A percentile compares a stretch with the other conserved stretches of the same genome.
phyloP scores from a whole-genome alignment of 2,113 vertebrate genomes.

The Pseudolaguvia tuberculata region DNA sequence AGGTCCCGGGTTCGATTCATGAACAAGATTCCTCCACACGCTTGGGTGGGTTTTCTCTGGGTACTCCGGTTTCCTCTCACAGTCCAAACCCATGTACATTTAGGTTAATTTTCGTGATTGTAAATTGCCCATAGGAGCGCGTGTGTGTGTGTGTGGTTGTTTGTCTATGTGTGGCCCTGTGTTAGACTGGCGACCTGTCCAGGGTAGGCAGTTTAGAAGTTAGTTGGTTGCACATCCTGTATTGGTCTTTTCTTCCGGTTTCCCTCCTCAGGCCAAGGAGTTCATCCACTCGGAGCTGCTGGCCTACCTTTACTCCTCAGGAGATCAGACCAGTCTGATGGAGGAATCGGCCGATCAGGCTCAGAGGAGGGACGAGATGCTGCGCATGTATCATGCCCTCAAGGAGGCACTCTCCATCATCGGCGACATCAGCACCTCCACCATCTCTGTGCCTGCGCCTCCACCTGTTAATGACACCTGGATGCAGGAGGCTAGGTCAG shows the following conservation, averaged over 20 bases:
- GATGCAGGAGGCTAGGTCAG: slow-evolving; percentile 73
- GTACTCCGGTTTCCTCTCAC: too few species aligned
- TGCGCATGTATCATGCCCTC: slow-evolving; percentile 93
- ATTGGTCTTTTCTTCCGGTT: neutral
- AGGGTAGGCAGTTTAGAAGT: too few species aligned
- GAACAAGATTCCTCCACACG: too few species aligned
- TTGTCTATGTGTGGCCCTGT: neutral
- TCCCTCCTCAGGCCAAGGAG: slow-evolving; percentile 67
- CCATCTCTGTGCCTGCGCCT: slow-evolving; percentile 79
- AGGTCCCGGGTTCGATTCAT: too few species aligned
- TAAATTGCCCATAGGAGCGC: too few species aligned
- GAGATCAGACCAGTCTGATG: slow-evolving; percentile 90
- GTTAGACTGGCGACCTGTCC: too few species aligned
- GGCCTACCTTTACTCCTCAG: slow-evolving; percentile 89
- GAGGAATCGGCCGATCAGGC: slow-evolving; percentile 93
- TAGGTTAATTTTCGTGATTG: too few species aligned
- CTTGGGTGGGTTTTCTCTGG: too few species aligned
- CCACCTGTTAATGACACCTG: slow-evolving; percentile 85
- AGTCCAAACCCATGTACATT: too few species aligned
- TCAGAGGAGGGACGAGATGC: slow-evolving; percentile 85
- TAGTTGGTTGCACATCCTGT: neutral
- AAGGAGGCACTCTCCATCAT: slow-evolving; percentile 86
- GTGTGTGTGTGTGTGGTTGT: too few species aligned
- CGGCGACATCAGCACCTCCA: slow-evolving; percentile 89
- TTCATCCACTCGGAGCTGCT: slow-evolving; percentile 95